Conservation (phyloP, 1,140 invertebrate genomes). For the Latrodectus geometricus region DNA sequence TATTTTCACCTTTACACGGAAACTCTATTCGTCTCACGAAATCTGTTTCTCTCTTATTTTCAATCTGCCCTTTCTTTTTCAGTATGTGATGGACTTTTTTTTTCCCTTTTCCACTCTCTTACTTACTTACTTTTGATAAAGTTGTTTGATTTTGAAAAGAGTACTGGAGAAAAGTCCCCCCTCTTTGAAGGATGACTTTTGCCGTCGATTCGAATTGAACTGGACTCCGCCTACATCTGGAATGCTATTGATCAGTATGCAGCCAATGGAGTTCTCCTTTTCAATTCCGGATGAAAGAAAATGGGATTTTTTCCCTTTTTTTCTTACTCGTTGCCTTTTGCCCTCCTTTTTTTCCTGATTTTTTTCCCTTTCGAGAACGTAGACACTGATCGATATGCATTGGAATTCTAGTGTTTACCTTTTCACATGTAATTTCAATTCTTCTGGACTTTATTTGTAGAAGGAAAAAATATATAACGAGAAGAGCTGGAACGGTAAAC, state of each 20-base stretch:
- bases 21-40: constrained; percentile 48
- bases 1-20: constrained; percentile 55
- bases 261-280: constrained; percentile 45
- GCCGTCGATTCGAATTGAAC: constrained; percentile 48
- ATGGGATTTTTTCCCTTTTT: constrained; percentile 18
- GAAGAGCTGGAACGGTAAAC: constrained; percentile 8
- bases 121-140: constrained; percentile 57
- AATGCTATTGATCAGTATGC: constrained; percentile 59
- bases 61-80: constrained; percentile 39
- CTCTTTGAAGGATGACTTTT: constrained; percentile 46
- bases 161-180: not conserved
- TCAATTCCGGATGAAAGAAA: constrained; percentile 41
- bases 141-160: constrained; percentile 61
- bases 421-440: constrained; percentile 57
- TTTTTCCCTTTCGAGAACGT: not conserved
- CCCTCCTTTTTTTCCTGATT: not conserved
- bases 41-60: constrained; percentile 60
- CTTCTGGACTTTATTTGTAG: constrained; percentile 10
- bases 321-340: not conserved
- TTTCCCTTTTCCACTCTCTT: not conserved
- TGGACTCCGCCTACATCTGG: constrained; percentile 37
- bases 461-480: not conserved
- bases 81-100: not conserved
- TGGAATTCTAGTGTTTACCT: constrained; percentile 59
- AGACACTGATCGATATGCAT: constrained; percentile 56